Evolutionary conservation across 2,113 vertebrate genomes (phyloP).

Genomic region (Megaceryle torquata): DNA sequence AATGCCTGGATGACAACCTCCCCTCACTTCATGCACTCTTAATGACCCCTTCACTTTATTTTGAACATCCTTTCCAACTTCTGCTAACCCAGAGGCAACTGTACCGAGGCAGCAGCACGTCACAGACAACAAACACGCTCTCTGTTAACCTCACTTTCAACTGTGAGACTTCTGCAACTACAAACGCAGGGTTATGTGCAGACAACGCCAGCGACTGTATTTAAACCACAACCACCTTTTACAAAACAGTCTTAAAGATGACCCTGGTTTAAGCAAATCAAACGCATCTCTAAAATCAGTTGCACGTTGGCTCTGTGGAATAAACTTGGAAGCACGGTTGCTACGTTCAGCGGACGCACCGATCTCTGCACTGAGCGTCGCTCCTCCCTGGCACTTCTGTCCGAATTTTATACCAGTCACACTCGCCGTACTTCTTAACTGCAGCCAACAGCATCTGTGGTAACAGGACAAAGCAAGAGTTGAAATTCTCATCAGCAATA

Average conservation of each 20-base stretch:
- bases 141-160: neutral
- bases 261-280: neutral
- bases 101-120: fast-evolving
- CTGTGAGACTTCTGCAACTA: neutral
- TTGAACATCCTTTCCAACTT: neutral
- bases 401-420: constrained; percentile 89
- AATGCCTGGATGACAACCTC: neutral
- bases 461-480: neutral
- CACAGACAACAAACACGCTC: neutral
- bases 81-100: neutral
- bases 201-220: neutral
- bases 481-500: neutral
- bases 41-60: neutral
- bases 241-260: neutral
- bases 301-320: neutral
- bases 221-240: neutral
- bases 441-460: constrained; percentile 83
- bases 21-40: neutral
- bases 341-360: constrained; percentile 59
- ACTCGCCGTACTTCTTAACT: constrained; percentile 78
- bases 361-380: constrained; percentile 85
- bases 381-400: constrained; percentile 87
- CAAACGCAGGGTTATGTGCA: neutral
- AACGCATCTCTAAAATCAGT: neutral
- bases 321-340: too few relatives aligned